Conservation (phyloP, 2,797 vertebrate genomes). For the Hemitrygon akajei region DNA sequence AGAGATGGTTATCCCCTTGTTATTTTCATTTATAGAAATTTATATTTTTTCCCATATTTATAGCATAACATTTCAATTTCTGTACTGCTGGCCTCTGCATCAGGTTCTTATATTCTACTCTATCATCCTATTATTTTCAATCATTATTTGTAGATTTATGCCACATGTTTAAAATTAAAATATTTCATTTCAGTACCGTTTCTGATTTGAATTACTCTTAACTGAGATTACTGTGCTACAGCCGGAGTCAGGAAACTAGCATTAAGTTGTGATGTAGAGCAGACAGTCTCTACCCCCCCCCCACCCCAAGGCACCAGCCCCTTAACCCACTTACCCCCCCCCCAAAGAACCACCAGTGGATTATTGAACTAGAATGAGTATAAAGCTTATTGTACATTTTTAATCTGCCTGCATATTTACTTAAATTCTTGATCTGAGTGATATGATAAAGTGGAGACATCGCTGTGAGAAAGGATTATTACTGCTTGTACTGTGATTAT, state of each 20-base stretch:
- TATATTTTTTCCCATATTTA: neutral
- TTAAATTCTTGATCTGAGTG: neutral
- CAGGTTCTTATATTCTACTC: neutral
- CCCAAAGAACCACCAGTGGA: neutral
- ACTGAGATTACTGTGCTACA: neutral
- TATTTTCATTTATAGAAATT: neutral
- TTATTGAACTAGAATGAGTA: neutral
- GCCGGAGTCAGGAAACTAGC: neutral
- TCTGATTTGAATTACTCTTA: conserved; percentile 11
- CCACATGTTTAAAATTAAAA: conserved; percentile 19
- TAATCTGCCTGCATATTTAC: neutral
- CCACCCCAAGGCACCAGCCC: neutral
- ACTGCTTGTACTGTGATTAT: neutral
- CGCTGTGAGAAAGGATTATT: neutral
- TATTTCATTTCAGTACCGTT: conserved; percentile 14
- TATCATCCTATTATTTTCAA: neutral
- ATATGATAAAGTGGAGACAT: neutral
- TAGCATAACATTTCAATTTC: neutral
- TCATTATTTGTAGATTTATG: neutral
- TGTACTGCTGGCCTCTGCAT: conserved; percentile 2
- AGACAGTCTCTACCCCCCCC: neutral
- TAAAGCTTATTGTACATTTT: neutral
- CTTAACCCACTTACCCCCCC: neutral
- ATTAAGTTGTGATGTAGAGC: neutral
- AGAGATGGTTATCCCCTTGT: neutral